Base-by-base conservation (phyloP, 1,140 invertebrate species). In the Centruroides sculpturatus region DNA sequence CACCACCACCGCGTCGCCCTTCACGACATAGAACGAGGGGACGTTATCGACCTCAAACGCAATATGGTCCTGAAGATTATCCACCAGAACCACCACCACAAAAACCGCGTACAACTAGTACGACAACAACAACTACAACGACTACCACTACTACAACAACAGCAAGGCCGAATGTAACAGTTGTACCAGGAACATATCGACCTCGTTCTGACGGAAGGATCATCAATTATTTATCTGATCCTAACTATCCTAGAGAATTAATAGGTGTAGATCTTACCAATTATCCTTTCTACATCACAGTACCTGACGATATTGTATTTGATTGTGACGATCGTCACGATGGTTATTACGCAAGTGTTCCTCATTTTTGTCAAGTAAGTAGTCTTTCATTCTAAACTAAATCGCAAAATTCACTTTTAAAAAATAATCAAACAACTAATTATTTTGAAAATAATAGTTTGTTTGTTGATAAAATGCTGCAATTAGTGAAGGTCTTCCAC, bases 331-430 rank as follows among this genome's bases (percentile, higher is more conserved):
- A 87, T 6, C 77, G 89, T 3, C 88, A 91, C 66, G 90, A 94
- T 72, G 91, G 91, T 5, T 94, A 93, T 76, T 94, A 93, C 71
- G 89, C 91, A 5, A 91, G 86, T 62, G 82, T 92, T 8, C 83
- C 84, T 34, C 85, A 90, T 74, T 88, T 89, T 71, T 94, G 91
- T 74, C 90, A 94, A 82, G 89, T 92, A 75, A 49, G 47, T 35
- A 49, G 6, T 34, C 46, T 1, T 35, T 35, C 23, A 35, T 8
- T 41, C 55, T 8, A 12, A 35, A 56, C 23, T 35, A 12, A 23
- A 23, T 23, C 2, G 23, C 2, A 23, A 23, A 23, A 23, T 23
- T 49, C n/a, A 11, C 48, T 49, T 23, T 23, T 23, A 23, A 23
- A 23, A n/a, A 49, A 49, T n/a, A 49, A 49, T 49, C 48, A 49